Evolutionary conservation across 2,888 invertebrate genomes (phyloP), one percentile per base, ranked within the genome.

Genomic region (Beris chalybata): DNA sequence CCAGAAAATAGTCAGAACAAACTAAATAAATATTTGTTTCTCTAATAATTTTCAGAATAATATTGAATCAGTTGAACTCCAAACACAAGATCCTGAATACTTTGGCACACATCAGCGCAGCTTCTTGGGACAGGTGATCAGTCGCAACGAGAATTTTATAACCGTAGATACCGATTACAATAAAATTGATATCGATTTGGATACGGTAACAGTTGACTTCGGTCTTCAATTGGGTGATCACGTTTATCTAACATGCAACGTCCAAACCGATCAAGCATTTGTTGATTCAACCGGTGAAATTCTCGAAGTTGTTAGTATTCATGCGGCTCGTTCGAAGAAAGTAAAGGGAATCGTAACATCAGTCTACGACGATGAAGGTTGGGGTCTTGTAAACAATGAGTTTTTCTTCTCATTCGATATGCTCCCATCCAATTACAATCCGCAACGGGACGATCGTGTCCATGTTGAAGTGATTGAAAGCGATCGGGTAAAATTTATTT

Each of bases 381-480:
- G 79, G 67, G 89, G 89, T 3, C 78, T 80, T 7, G 85, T 92
- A 68, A 85, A 87, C 68, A 81, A 80, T 15, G 78, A 82, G 65
- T 84, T 86, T 53, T 87, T 84, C 75, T 89, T 91, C 71, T 81
- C 84, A 43, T 84, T 82, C 71, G 82, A 83, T 53, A 80, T 83
- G 47, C 76, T 89, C 59, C 80, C 80, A 64, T 55, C 56, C 11
- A 85, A 85, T 0, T 82, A 84, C 69, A 75, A 82, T 44, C 86
- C 89, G 0, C 76, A 80, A 48, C 74, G 85, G 59, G 88, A 88
- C 11, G 87, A 89, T 72, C 83, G 83, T 76, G 89, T 89, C 4
- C 75, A 83, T 65, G 84, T 85, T 5, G 88, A 91, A 75, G 84
- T 87, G 2, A 89, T 92, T 72, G 92, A 92, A 79, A 91, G 90